These are phyloP conservation scores for Caenorhabditis inopinata DNA, from an alignment of 1,140 invertebrate genomes.

Conservation along the genomic window DNA sequence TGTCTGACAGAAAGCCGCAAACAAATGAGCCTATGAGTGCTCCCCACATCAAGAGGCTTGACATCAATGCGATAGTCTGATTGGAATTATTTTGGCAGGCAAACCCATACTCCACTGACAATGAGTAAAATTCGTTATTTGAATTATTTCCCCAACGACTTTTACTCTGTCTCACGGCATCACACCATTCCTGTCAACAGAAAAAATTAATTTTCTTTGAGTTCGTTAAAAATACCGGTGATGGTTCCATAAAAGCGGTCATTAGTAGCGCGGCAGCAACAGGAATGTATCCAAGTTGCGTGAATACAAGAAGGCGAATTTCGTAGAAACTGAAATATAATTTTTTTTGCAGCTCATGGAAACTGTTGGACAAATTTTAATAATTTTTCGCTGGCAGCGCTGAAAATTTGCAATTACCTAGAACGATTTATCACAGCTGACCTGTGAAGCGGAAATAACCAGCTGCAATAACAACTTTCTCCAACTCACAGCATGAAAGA, in stretches of 20 bases:
- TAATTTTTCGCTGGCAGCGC: no score
- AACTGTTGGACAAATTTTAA: no score
- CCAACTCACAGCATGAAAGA: no score
- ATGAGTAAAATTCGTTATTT: slow-evolving; percentile 55
- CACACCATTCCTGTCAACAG: not conserved
- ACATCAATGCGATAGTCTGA: slow-evolving; percentile 35
- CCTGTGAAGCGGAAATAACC: no score
- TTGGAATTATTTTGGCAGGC: slow-evolving; percentile 48
- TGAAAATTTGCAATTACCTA: no score
- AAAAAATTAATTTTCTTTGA: not conserved
- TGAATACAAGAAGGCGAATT: slow-evolving; percentile 54
- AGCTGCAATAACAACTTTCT: no score
- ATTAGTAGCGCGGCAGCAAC: slow-evolving; percentile 55
- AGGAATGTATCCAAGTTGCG: slow-evolving; percentile 59
- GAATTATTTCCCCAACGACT: not conserved
- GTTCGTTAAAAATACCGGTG: not conserved
- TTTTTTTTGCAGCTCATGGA: no score
- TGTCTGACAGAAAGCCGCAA: slow-evolving; percentile 59
- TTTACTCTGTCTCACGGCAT: not conserved
- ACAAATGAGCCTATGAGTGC: slow-evolving; percentile 60
- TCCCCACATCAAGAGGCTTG: slow-evolving; percentile 57
- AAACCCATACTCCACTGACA: slow-evolving; percentile 55
- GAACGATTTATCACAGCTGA: no score
- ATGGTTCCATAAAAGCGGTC: slow-evolving; percentile 61
- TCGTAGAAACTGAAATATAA: slow-evolving; percentile 50